Base-by-base conservation (phyloP, 2,888 invertebrate species). In the Nomada fabriciana region DNA sequence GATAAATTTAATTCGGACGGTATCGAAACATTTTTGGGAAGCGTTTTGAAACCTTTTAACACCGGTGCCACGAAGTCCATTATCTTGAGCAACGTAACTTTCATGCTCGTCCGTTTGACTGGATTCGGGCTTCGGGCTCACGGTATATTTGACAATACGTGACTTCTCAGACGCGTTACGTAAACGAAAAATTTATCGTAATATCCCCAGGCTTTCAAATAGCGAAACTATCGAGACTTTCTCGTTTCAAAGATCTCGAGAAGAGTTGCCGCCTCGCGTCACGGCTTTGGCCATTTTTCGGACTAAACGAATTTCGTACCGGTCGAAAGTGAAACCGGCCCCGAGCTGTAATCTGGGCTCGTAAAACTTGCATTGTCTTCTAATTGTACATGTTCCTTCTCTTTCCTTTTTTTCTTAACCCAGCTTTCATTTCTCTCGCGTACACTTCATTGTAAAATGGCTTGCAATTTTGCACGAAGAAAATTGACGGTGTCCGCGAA, bases 201-300 rank as follows among this genome's bases (percentile, higher is more conserved):
- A 75, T 75, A 83, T 77, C 73, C 75, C 63, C 80, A 76, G 79
- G 59, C 74, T 82, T 85, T 64, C 75, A 84, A 84, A 85, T 89
- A 86, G 84, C 86, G 89, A 89, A 89, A 90, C 83, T 65, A 76
- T 76, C 82, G 87, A 82, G 79, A 90, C 90, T 91, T 91, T 91
- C 89, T 89, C 90, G 83, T 80, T 85, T 74, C 81, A 83, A 86
- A 85, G 87, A 83, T 85, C 82, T 77, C 61, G 15, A n/a, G 36
- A 23, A 13, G 64, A 61, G 57, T 57, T 10, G 43, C 0, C 23
- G 13, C 53, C 5, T 18, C 43, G 20, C 10, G 29, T 9, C 11
- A 25, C n/a, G 25, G 43, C 42, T 20, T 2, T 10, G 69, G 55
- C 60, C 71, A 64, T 60, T 82, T 85, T 82, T 82, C 74, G 74